phyloP scores from a whole-genome alignment of 2,113 vertebrate genomes.

The Strix uralensis region DNA sequence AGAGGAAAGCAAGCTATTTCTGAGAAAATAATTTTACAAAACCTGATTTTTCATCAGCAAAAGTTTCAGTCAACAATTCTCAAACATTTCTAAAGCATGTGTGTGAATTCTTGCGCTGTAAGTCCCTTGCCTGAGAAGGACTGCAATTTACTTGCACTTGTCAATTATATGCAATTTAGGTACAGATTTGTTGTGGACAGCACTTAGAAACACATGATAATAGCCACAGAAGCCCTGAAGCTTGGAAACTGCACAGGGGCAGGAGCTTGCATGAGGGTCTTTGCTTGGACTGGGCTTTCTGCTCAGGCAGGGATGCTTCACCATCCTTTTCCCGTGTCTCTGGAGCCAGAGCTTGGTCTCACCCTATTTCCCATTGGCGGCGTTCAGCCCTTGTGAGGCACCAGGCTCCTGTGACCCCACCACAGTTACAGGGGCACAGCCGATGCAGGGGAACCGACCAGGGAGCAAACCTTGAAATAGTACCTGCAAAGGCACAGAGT shows the following conservation, averaged over 20 bases:
- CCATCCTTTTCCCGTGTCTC: neutral
- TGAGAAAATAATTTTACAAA: neutral
- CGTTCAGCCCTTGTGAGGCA: neutral
- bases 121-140: neutral
- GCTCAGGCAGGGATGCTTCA: neutral
- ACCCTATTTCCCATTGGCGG: neutral
- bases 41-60: neutral
- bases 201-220: neutral
- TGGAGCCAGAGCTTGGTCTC: neutral
- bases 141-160: neutral
- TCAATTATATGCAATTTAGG: neutral
- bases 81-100: neutral
- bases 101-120: neutral
- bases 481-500: neutral
- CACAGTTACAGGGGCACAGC: neutral
- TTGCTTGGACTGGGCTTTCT: neutral
- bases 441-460: neutral
- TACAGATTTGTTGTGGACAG: neutral
- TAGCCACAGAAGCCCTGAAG: neutral
- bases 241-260: neutral
- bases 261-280: neutral
- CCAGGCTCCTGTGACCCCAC: accelerated
- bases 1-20: neutral
- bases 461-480: neutral
- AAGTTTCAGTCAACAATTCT: neutral